These are phyloP conservation scores for Adelphocoris suturalis DNA, from an alignment of 2,888 invertebrate species.

Conservation along the genomic window DNA sequence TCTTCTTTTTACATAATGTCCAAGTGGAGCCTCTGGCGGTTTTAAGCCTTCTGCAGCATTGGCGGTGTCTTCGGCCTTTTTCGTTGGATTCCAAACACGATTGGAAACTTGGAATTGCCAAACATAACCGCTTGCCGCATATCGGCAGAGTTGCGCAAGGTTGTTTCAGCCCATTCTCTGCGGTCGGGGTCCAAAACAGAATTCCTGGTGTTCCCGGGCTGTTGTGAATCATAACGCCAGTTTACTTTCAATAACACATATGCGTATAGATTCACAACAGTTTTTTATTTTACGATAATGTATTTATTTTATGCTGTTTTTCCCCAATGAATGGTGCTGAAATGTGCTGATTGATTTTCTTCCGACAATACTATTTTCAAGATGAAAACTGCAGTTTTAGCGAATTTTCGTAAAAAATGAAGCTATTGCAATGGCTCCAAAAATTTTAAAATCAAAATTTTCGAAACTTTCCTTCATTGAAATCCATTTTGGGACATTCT, in stretches of 20 bases:
- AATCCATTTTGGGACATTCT: too few species aligned
- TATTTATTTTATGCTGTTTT: too few species aligned
- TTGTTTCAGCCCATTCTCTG: background rate
- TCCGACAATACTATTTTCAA: too few species aligned
- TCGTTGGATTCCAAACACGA: background rate
- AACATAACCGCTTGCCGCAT: background rate
- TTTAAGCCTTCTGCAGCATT: background rate
- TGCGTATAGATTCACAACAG: background rate
- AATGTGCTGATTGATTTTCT: too few species aligned
- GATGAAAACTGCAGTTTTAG: too few species aligned
- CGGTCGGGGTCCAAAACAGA: background rate
- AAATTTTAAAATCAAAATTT: too few species aligned
- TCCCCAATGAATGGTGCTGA: too few species aligned
- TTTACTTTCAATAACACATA: too few species aligned
- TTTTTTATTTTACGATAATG: background rate
- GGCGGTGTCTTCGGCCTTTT: background rate
- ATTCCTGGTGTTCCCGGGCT: background rate
- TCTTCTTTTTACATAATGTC: constrained; percentile 9
- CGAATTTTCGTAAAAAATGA: too few species aligned
- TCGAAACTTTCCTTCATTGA: too few species aligned
- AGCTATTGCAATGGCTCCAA: too few species aligned
- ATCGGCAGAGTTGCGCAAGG: background rate
- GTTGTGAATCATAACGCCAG: background rate
- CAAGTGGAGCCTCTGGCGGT: background rate
- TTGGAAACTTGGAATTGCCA: background rate